These are phyloP conservation scores for Pristionchus exspectatus DNA, from an alignment of 2,888 invertebrate genomes.

Conservation along the genomic window DNA sequence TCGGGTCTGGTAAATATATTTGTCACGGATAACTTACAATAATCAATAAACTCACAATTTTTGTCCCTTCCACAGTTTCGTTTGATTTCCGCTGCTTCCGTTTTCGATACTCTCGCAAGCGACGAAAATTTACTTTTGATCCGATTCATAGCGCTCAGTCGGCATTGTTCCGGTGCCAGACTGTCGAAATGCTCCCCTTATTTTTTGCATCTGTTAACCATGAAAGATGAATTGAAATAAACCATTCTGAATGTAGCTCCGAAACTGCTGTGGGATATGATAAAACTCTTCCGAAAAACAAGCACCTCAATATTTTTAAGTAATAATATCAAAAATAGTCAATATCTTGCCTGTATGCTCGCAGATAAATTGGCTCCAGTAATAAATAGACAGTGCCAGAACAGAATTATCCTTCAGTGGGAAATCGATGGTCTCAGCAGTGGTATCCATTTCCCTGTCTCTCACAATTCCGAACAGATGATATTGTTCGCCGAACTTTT, in stretches of 20 bases:
- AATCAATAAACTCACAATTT: background rate
- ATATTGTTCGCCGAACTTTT: background rate
- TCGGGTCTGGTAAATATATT: no score
- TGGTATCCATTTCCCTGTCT: background rate
- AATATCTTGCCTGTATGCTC: background rate
- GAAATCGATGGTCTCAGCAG: background rate
- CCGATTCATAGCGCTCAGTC: background rate
- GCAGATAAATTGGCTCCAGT: background rate
- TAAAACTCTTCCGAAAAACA: background rate
- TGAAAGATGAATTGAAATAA: background rate
- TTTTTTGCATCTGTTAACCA: no score
- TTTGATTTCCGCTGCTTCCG: background rate
- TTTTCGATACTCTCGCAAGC: background rate
- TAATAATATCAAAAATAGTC: background rate
- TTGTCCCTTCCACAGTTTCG: background rate
- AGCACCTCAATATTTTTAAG: background rate
- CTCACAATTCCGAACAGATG: background rate
- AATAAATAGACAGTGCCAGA: background rate
- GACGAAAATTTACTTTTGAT: background rate
- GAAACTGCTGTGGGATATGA: background rate
- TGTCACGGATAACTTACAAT: no score
- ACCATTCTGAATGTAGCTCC: background rate
- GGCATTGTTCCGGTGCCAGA: background rate
- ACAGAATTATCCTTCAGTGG: background rate
- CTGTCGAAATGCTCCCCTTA: background rate